Evolutionary conservation across 2,888 invertebrate species (phyloP).

Genomic region (Linnaemya vulpina): DNA sequence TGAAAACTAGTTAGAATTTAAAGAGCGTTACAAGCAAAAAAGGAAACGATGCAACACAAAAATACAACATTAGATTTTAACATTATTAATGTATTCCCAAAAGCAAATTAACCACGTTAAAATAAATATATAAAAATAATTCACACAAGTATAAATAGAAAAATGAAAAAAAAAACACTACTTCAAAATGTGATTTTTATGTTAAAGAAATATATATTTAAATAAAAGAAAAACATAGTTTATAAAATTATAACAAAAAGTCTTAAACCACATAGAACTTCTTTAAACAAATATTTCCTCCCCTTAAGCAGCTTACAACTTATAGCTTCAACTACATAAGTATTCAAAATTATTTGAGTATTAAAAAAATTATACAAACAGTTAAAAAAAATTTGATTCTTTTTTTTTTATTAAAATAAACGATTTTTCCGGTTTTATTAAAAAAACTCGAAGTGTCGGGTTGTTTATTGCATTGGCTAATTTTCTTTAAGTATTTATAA

Average conservation of each 20-base stretch:
- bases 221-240: constrained; percentile 24
- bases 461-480: constrained; percentile 23
- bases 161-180: constrained; percentile 40
- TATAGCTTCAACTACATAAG: background rate
- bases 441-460: background rate
- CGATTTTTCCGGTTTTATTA: background rate
- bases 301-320: constrained; percentile 12
- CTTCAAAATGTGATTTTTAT: constrained; percentile 64
- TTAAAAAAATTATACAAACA: background rate
- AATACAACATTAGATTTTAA: constrained; percentile 35
- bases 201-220: constrained; percentile 48
- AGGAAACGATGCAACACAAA: constrained; percentile 17
- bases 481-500: constrained; percentile 5
- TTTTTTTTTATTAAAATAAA: background rate
- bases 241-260: constrained; percentile 20
- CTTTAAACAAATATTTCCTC: constrained; percentile 6
- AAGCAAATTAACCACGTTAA: constrained; percentile 4
- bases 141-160: constrained; percentile 46
- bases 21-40: constrained; percentile 21
- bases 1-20: constrained; percentile 56
- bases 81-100: constrained; percentile 55
- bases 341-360: constrained; percentile 32
- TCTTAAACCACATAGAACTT: constrained; percentile 15
- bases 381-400: background rate
- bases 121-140: constrained; percentile 1